Evolutionary conservation across 2,113 vertebrate species (phyloP).

Genomic region (Todiramphus chloris): DNA sequence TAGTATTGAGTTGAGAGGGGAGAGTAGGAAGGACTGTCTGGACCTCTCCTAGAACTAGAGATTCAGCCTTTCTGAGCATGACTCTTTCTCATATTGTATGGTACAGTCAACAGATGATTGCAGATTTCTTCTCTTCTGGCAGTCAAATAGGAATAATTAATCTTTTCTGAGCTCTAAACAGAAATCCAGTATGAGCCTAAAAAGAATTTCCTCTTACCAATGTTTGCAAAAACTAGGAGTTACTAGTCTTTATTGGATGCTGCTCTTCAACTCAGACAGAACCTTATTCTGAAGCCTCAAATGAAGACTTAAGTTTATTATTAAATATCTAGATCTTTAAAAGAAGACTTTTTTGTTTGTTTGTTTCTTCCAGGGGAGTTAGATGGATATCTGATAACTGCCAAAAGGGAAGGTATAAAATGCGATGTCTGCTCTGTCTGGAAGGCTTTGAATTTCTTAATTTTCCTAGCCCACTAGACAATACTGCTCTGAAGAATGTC

Average conservation of each 20-base stretch:
- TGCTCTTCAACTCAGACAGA: background rate
- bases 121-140: background rate
- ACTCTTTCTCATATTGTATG: background rate
- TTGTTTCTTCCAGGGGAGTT: background rate
- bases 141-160: background rate
- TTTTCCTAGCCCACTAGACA: background rate
- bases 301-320: background rate
- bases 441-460: background rate
- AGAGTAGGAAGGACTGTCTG: background rate
- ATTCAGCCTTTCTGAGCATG: background rate
- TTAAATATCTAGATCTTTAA: background rate
- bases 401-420: background rate
- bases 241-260: background rate
- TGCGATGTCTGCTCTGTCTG: background rate
- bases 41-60: background rate
- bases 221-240: background rate
- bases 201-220: background rate
- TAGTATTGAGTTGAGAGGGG: background rate
- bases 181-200: background rate
- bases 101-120: background rate
- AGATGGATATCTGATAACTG: background rate
- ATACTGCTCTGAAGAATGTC: background rate
- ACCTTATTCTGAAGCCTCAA: background rate
- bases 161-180: background rate
- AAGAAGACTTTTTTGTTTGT: background rate